Conservation (phyloP, 2,797 vertebrate genomes). For the Bufotes viridis region DNA sequence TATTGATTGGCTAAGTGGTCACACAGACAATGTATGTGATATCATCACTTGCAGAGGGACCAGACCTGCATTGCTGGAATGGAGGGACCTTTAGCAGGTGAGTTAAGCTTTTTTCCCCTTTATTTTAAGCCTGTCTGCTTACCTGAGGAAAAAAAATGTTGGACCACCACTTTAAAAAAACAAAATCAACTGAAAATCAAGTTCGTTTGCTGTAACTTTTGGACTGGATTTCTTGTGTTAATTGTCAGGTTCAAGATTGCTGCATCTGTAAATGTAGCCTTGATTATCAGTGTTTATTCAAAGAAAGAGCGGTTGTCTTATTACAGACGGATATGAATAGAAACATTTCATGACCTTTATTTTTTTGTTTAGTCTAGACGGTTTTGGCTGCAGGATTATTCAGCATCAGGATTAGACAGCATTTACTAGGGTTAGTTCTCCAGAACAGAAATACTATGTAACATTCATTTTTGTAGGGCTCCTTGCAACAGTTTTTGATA, state of each 20-base stretch:
- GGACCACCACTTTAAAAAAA: no score
- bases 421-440: background rate
- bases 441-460: background rate
- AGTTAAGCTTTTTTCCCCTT: no score
- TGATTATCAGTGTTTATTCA: conserved; percentile 9
- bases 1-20: no score
- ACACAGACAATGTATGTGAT: no score
- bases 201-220: no score
- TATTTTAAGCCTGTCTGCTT: no score
- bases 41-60: no score
- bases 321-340: background rate
- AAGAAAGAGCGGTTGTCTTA: background rate
- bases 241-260: background rate
- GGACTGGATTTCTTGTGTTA: no score
- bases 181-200: no score
- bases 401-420: background rate
- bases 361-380: conserved; percentile 16
- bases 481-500: background rate
- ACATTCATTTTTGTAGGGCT: background rate
- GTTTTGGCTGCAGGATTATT: background rate
- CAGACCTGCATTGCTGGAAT: no score
- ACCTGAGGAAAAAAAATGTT: no score
- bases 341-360: background rate
- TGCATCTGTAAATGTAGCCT: background rate
- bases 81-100: no score